These are phyloP conservation scores for Elegia similella DNA, from an alignment of 2,888 invertebrate genomes.

Conservation along the genomic window DNA sequence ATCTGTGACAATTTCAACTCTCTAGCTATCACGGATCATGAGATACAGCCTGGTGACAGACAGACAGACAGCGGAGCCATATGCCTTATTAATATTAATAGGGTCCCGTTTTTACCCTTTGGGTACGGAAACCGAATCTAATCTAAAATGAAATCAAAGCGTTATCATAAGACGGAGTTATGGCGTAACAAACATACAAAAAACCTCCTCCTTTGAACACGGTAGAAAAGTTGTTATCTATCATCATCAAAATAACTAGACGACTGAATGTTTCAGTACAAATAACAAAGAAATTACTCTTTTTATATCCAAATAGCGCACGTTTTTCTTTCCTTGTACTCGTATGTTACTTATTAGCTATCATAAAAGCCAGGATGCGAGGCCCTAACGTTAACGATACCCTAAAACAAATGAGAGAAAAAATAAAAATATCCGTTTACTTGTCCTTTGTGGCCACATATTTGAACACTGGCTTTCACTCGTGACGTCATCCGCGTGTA, in stretches of 20 bases:
- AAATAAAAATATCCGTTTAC: not conserved
- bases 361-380: not conserved
- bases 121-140: too few species aligned
- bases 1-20: too few species aligned
- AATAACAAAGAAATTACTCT: not conserved
- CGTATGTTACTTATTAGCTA: slow-evolving; percentile 1
- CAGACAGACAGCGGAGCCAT: too few species aligned
- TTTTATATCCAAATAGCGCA: not conserved
- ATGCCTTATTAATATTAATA: too few species aligned
- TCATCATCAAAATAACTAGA: not conserved
- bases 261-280: not conserved
- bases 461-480: not conserved
- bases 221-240: too few species aligned
- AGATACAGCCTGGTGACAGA: too few species aligned
- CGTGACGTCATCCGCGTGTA: too few species aligned
- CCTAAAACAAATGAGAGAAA: slow-evolving; percentile 4
- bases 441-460: not conserved
- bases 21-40: too few species aligned
- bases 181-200: too few species aligned
- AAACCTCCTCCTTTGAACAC: too few species aligned
- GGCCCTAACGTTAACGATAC: not conserved
- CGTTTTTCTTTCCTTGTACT: not conserved
- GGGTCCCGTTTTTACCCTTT: too few species aligned
- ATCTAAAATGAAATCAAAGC: not conserved
- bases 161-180: not conserved